Evolutionary conservation across 2,113 vertebrate genomes (phyloP), one percentile per base, ranked within the genome.

Genomic region (Daboia siamensis): DNA sequence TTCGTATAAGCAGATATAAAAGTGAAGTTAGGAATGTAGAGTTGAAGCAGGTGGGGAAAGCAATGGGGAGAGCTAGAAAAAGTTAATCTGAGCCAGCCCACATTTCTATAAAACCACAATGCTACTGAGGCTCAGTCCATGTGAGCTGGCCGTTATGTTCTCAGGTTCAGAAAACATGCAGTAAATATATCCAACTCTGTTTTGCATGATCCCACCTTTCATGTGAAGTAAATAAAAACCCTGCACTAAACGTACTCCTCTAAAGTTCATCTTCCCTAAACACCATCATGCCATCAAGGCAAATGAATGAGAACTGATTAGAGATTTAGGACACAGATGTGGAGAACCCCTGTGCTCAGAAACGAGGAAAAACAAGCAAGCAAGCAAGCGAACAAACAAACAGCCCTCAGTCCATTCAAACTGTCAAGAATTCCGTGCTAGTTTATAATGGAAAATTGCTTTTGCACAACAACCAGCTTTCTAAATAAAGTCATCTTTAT

Each of bases 401-500:
- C 21, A 86, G 59, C 74, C 10, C 5, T n/a, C 29, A 89, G 23
- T 24, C 54, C 44, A 91, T 59, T 44, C 55, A 93, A 15, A 51
- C 29, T 61, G 46, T 91, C 52, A 89, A 85, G 69, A 85, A 93
- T 85, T 29, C 21, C 55, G n/a, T 85, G 2, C 44, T 59, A 44
- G 69, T 89, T 93, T 84, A 64, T 33, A 24, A 52, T 21, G 46
- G 61, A 86, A 93, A 88, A 52, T 88, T 59, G 69, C n/a, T 48
- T 89, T 59, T 85, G 90, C 17, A 11, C 52, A 89, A 61, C 8
- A 84, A 52, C 15, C 20, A 29, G 91, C 44, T 39, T 85, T 56
- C 52, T 84, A 89, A 93, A 91, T 91, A n/a, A 89, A 69, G 33
- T 44, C 52, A 91, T 91, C 54, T 54, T 84, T 55, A 91, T 91